Conservation (phyloP, 1,140 invertebrate genomes). For the Pseudomyrmex concolor region DNA sequence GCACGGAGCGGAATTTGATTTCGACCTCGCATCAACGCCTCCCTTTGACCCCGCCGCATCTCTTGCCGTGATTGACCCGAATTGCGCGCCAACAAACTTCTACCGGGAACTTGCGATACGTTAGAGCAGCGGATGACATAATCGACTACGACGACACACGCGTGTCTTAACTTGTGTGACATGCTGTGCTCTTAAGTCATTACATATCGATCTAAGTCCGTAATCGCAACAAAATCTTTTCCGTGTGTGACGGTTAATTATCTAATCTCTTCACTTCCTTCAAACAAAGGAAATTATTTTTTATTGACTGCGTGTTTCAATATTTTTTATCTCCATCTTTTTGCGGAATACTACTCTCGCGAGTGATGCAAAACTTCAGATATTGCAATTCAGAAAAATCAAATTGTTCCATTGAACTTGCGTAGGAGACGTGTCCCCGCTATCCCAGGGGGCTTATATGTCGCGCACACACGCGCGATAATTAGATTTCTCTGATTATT, state of each 20-base stretch:
- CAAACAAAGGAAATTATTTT: slow-evolving; percentile 9
- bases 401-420: slow-evolving; percentile 23
- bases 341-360: background rate
- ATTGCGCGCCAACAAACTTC: slow-evolving; percentile 66
- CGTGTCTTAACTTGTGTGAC: slow-evolving; percentile 51
- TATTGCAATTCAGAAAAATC: background rate
- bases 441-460: background rate
- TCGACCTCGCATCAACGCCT: slow-evolving; percentile 42
- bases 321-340: background rate
- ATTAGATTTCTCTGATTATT: slow-evolving; percentile 52
- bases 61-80: slow-evolving; percentile 61
- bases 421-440: background rate
- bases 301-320: slow-evolving; percentile 2
- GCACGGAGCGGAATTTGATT: slow-evolving; percentile 56
- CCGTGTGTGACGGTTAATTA: background rate
- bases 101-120: slow-evolving; percentile 49
- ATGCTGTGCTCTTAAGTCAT: slow-evolving; percentile 4
- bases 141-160: slow-evolving; percentile 61
- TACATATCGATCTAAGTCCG: background rate
- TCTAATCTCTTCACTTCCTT: slow-evolving; percentile 3
- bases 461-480: background rate
- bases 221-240: slow-evolving; percentile 7
- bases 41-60: slow-evolving; percentile 56
- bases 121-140: slow-evolving; percentile 64
- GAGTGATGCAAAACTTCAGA: slow-evolving; percentile 10